Conservation (phyloP, 2,113 vertebrate genomes). For the Melanostigma gelatinosum region DNA sequence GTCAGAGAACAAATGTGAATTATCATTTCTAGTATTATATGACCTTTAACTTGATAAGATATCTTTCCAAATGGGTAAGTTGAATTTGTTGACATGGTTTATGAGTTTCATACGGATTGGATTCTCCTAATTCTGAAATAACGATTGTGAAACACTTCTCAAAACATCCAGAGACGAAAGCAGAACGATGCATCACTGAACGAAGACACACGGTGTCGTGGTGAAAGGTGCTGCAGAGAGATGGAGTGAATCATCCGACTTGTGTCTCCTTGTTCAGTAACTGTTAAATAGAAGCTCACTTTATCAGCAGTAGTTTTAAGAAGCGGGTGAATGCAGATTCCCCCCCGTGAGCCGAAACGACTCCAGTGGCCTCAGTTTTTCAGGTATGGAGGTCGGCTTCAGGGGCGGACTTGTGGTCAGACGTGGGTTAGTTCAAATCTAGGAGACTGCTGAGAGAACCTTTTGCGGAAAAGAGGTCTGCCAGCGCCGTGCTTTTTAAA, state of each 20-base stretch:
- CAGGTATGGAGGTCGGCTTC: constrained; percentile 1
- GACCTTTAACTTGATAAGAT: neutral
- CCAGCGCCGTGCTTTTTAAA: neutral
- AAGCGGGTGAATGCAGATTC: neutral
- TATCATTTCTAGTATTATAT: neutral
- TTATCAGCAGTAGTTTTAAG: neutral
- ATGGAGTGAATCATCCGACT: neutral
- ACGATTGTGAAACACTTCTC: neutral
- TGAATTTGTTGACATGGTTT: neutral
- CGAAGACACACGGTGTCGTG: neutral
- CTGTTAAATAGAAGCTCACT: neutral
- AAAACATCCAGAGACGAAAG: neutral
- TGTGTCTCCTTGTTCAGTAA: neutral
- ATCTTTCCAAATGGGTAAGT: neutral
- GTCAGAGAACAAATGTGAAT: neutral
- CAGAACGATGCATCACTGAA: neutral
- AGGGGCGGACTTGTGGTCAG: constrained; percentile 2
- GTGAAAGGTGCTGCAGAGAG: neutral
- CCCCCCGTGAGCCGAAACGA: neutral
- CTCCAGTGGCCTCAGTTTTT: neutral
- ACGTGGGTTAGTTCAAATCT: neutral
- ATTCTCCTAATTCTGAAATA: neutral
- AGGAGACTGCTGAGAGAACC: neutral
- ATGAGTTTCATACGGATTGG: neutral
- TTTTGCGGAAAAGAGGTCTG: neutral